Percentiles rank a stretch among this genome's conserved stretches.
Evolutionary conservation across 2,888 invertebrate genomes (phyloP).

Genomic region (Parnassius apollo): DNA sequence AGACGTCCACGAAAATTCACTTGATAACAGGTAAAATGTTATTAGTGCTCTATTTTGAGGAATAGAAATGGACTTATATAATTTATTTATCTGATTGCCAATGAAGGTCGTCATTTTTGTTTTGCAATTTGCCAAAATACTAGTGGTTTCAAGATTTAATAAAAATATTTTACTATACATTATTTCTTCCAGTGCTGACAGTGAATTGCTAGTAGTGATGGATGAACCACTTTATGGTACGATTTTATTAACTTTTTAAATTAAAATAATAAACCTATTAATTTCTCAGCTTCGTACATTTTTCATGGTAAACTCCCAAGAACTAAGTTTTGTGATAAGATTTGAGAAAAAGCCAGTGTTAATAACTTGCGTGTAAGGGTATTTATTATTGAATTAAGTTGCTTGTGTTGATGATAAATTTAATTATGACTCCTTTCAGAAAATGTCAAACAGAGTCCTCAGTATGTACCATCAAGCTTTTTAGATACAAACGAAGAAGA

Average conservation of each 20-base stretch:
- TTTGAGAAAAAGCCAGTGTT: not conserved
- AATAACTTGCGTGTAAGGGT: slow-evolving; percentile 2
- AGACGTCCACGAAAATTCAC: slow-evolving; percentile 82
- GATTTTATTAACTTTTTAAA: slow-evolving; percentile 27
- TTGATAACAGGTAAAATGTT: slow-evolving; percentile 81
- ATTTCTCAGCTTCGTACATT: too few species aligned
- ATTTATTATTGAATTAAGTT: slow-evolving; percentile 29
- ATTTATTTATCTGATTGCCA: slow-evolving; percentile 48
- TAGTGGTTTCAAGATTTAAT: slow-evolving; percentile 38
- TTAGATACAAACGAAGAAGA: slow-evolving; percentile 77
- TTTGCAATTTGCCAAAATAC: slow-evolving; percentile 64
- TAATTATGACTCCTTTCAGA: slow-evolving; percentile 55
- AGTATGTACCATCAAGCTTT: slow-evolving; percentile 78
- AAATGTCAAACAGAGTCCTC: slow-evolving; percentile 70
- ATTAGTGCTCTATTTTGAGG: slow-evolving; percentile 32
- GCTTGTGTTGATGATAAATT: slow-evolving; percentile 38
- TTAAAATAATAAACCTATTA: too few species aligned
- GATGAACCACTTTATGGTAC: slow-evolving; percentile 70
- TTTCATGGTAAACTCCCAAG: too few species aligned
- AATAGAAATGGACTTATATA: slow-evolving; percentile 55
- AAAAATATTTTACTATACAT: slow-evolving; percentile 13
- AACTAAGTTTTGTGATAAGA: not conserved
- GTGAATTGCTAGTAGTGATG: slow-evolving; percentile 71
- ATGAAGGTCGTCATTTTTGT: slow-evolving; percentile 70
- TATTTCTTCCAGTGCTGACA: slow-evolving; percentile 70